Evolutionary conservation across 2,113 vertebrate genomes (phyloP), one percentile per base, ranked within the genome.

Genomic region (Crotalus horridus): DNA sequence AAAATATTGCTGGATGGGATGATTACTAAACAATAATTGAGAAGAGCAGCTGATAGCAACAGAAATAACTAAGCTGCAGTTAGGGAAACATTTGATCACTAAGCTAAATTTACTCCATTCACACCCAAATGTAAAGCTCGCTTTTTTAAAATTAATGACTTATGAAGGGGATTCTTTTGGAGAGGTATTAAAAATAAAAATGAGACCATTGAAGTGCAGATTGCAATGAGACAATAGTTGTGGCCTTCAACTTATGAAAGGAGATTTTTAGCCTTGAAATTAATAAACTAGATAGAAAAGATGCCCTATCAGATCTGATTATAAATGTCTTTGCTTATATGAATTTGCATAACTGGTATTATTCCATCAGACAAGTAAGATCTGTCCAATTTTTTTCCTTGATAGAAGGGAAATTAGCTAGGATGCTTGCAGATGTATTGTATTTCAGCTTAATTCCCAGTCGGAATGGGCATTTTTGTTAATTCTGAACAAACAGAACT

Each of bases 191-290:
- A 69, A 33, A 69, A 69, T 69, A 69, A 74, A 56, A 43, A 64
- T 21, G 51, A 81, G 39, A 13, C 4, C 39, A 12, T 43, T 69
- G 23, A 24, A 56, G 46, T 64, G 10, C 56, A 91, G 48, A 17
- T 13, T 58, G 13, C 64, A 85, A 59, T 24, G 56, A 86, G 89
- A 46, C 46, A 59, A 56, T 29, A 54, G 59, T 13, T 91, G 26
- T 46, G 39, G 51, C 51, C 59, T 93, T 90, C 85, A 91, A 59
- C 15, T 85, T 87, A 54, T 90, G 89, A 90, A 87, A 90, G 9
- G 56, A n/a, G 23, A 6, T 74, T 29, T 7, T 89, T 87, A 55
- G 20, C 2, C 87, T 74, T 89, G 59, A 92, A 74, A 88, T 92
- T 55, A 81, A 92, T 81, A 88, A 69, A 59, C 29, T 39, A 74